Evolutionary conservation across 2,113 vertebrate genomes (phyloP), one percentile per base, ranked within the genome.

Genomic region (Pseudorhombus dupliciocellatus): DNA sequence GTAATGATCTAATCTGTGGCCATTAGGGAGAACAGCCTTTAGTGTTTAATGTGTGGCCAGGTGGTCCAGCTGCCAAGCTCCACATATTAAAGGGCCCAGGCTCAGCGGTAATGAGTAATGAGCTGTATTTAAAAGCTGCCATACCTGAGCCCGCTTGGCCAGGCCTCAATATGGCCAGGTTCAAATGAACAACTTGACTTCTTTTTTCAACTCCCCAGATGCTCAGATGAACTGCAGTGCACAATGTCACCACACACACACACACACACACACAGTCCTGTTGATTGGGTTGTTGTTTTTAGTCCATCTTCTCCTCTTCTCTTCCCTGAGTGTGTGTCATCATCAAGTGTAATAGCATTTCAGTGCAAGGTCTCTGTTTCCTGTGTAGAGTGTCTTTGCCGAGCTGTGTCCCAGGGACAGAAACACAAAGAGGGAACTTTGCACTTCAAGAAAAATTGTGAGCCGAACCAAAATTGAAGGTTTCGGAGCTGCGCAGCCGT

Each of bases 31-130:
- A 88, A 81, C 87, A 90, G 91, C 84, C 81, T 88, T 87, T 83
- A 87, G 87, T 85, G 84, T 89, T 93, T 91, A 89, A 90, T 88
- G 86, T 77, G 86, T 81, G 91, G 84, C 90, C 92, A 93, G 92
- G 89, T 93, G 93, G 89, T 88, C 80, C 78, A 85, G 84, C 87
- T 91, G 87, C 87, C 77, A 86, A 79, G 82, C 83, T 78, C 66
- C 83, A 71, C 79, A 79, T 88, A 90, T 88, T 85, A 92, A 92
- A 90, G 78, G 76, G 81, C 84, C 70, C 12, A 18, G 61, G 67
- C 79, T 78, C 31, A 1, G 58, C 87, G 82, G 85, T 80, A 85
- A 82, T 89, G 90, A 91, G 84, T 92, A 92, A 92, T 91, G 90
- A 92, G 87, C 70, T 87, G 77, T 66, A 67, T 89, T 90, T 89